Base-by-base conservation (phyloP, 2,888 invertebrate species). In the Elmis aenea region DNA sequence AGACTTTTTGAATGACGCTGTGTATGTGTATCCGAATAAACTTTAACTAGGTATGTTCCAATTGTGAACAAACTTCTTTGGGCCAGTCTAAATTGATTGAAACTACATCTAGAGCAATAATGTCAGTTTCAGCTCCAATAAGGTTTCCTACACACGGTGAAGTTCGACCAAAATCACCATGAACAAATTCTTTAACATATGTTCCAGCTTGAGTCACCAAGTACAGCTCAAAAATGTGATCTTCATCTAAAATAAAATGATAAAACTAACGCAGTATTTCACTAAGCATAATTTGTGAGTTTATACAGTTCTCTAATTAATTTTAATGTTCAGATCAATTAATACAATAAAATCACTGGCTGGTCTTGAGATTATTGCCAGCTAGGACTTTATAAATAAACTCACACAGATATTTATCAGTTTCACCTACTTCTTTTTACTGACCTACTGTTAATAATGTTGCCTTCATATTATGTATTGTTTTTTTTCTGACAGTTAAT, bases 151-250 rank as follows among this genome's bases (percentile, higher is more conserved):
- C 69, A 54, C 77, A 82, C 0, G 97, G 97, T 5, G 61, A 64
- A 1, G 94, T 93, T 50, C 97, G 74, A 1, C 90, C 87, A 62
- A 95, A 86, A 71, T 99, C 97, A 2, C 96, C 92, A 69, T 97
- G 94, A 11, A 91, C 87, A 72, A 97, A 90, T 72, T 99, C 97
- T 69, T 99, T 99, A 1, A 99, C 81, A 64, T 99, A 99, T 21
- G 94, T 92, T 23, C 95, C 95, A 5, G 95, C 95, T 59, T 91
- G 86, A 1, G 92, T 89, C 28, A 76, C 76, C 11, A 93, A 52
- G 40, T 77, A 74, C 14, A 93, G 57, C 26, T 75, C 70, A 53
- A 94, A 78, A 29, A 81, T 67, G 45, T 70, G 62, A 1, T 67
- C 58, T 43, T 70, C 64, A 3, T 51, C 75, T 74, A 59, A 9